phyloP scores from a whole-genome alignment of 2,797 vertebrate genomes.

The Triplophysa bombifrons region DNA sequence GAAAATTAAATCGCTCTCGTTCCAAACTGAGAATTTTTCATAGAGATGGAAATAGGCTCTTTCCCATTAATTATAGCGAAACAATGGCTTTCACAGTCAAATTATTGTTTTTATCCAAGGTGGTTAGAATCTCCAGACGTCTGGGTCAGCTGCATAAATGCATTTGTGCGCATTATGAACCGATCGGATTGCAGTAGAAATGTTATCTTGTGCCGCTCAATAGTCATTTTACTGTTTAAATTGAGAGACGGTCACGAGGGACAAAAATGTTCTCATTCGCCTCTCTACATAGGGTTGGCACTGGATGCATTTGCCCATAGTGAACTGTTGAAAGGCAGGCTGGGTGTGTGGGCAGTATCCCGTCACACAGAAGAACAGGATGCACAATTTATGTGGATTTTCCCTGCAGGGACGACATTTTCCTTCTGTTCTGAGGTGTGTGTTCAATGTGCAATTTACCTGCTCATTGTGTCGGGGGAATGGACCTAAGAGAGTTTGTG shows the following conservation, averaged over 20 bases:
- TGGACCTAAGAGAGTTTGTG: background rate
- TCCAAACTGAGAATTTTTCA: background rate
- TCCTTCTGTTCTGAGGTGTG: constrained; percentile 10
- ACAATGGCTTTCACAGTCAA: constrained; percentile 34
- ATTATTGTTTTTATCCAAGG: background rate
- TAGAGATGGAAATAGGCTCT: background rate
- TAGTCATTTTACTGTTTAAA: background rate
- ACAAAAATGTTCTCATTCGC: background rate
- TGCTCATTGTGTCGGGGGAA: constrained; percentile 15
- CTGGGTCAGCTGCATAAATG: background rate
- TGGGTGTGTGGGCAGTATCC: constrained; percentile 36
- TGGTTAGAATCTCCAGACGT: background rate
- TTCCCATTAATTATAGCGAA: constrained; percentile 40
- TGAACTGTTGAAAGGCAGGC: constrained; percentile 24
- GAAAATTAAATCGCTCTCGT: constrained; percentile 48
- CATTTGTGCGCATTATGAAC: background rate
- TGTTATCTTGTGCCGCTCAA: background rate
- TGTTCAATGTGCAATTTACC: constrained; percentile 29
- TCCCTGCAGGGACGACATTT: constrained; percentile 33
- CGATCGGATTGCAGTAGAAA: background rate
- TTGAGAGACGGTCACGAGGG: background rate
- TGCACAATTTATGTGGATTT: constrained; percentile 27
- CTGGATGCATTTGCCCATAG: constrained; percentile 22
- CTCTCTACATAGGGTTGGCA: background rate
- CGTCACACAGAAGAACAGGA: constrained; percentile 33